Conservation (phyloP, 2,888 invertebrate species). For the Acheta domesticus region DNA sequence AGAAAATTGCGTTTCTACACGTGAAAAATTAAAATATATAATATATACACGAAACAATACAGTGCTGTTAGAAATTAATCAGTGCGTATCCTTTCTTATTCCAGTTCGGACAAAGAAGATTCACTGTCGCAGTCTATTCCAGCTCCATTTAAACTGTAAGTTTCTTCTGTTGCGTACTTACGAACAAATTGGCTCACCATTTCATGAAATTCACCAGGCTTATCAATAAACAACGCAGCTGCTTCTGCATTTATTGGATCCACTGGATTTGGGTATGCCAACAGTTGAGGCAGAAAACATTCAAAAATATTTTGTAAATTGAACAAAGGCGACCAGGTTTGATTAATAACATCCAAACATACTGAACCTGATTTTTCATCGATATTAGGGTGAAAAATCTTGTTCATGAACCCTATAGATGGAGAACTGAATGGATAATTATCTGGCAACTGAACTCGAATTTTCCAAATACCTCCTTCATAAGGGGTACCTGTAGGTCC, state of each 20-base stretch:
- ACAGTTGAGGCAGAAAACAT: slow-evolving; percentile 96
- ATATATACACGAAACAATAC: too few relatives aligned
- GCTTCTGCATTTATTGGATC: slow-evolving; percentile 99
- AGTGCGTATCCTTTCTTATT: not conserved
- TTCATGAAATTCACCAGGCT: slow-evolving; percentile 98
- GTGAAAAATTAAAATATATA: too few relatives aligned
- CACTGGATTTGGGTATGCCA: slow-evolving; percentile 99
- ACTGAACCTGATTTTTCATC: slow-evolving; percentile 64
- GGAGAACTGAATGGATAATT: slow-evolving; percentile 67
- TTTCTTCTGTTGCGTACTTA: slow-evolving; percentile 97
- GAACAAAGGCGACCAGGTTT: slow-evolving; percentile 63
- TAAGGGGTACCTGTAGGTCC: slow-evolving; percentile 61
- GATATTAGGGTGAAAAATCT: slow-evolving; percentile 64
- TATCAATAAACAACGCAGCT: slow-evolving; percentile 98
- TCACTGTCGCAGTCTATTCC: slow-evolving; percentile 83
- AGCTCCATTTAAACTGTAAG: slow-evolving; percentile 81
- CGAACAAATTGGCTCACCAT: slow-evolving; percentile 95
- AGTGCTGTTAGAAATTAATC: too few relatives aligned
- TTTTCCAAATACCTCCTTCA: slow-evolving; percentile 64
- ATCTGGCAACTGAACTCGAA: slow-evolving; percentile 62
- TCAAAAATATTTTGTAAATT: slow-evolving; percentile 97
- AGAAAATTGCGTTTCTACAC: too few relatives aligned
- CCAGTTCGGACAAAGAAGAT: slow-evolving; percentile 87
- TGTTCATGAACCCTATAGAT: slow-evolving; percentile 63
- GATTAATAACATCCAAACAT: slow-evolving; percentile 64